A percentile compares a stretch with the other conserved stretches of the same genome.
Evolutionary conservation across 1,140 invertebrate genomes (phyloP).

Genomic region (Cryptotermes secundus): DNA sequence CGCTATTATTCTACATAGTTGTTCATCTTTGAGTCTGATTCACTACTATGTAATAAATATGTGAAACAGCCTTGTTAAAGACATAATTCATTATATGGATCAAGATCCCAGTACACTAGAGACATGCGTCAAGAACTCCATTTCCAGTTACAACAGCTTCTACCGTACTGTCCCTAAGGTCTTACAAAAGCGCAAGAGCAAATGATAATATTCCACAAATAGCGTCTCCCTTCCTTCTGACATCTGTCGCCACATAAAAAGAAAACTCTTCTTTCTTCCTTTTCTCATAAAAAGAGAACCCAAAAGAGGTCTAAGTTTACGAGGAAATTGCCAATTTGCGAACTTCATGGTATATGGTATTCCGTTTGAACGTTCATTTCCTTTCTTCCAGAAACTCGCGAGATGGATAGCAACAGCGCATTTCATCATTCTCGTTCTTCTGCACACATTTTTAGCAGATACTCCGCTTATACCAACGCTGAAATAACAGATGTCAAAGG

Average conservation of each 20-base stretch:
- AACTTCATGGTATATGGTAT: neutral
- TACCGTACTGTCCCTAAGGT: too few relatives aligned
- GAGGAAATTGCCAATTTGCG: constrained; percentile 7
- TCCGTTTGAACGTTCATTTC: neutral
- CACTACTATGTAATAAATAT: too few relatives aligned
- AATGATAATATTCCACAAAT: neutral
- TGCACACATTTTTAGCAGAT: neutral
- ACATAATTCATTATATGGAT: too few relatives aligned
- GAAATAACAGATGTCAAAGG: neutral
- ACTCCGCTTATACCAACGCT: neutral
- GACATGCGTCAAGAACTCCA: too few relatives aligned
- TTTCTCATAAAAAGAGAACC: neutral
- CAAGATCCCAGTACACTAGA: too few relatives aligned
- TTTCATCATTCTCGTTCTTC: too few relatives aligned
- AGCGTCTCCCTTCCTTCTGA: neutral
- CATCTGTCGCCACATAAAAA: neutral
- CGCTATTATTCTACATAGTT: too few relatives aligned
- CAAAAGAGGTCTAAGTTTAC: neutral
- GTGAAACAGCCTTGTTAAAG: too few relatives aligned
- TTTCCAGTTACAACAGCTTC: too few relatives aligned
- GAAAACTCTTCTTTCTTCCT: neutral
- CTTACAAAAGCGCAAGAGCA: neutral
- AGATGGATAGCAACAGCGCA: neutral
- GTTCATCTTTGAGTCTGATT: too few relatives aligned
- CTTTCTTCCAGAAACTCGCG: neutral